These are phyloP conservation scores for Tretioscincus oriximinensis DNA, from an alignment of 2,113 vertebrate genomes.

Conservation along the genomic window DNA sequence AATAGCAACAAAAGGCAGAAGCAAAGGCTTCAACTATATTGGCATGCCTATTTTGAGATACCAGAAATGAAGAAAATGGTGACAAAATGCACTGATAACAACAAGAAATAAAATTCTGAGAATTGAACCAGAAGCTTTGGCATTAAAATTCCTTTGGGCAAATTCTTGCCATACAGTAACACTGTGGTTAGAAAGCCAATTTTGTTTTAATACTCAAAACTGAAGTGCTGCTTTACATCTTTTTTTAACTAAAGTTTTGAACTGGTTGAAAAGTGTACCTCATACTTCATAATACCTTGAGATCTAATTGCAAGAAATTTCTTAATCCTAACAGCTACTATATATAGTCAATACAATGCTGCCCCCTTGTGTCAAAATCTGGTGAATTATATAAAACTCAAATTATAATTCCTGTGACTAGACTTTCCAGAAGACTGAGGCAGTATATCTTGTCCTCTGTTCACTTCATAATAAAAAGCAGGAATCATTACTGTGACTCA, in stretches of 20 bases:
- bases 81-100: no score
- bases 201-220: background rate
- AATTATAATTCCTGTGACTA: background rate
- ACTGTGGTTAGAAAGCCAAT: background rate
- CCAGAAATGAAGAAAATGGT: no score
- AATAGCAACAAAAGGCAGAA: no score
- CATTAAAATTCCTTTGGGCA: no score
- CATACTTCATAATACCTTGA: slow-evolving; percentile 16
- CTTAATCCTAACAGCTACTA: background rate
- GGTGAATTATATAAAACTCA: background rate
- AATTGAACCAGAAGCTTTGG: no score
- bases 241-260: background rate
- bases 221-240: background rate
- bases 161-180: background rate
- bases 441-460: background rate
- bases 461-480: background rate
- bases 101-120: no score
- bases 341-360: slow-evolving; percentile 28
- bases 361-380: slow-evolving; percentile 57
- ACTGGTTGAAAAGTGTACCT: slow-evolving; percentile 13
- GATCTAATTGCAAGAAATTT: slow-evolving; percentile 1
- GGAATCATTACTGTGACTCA: no score
- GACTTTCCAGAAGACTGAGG: background rate
- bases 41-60: no score
- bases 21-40: no score